phyloP scores from a whole-genome alignment of 2,113 vertebrate species.

The Serinus canaria region DNA sequence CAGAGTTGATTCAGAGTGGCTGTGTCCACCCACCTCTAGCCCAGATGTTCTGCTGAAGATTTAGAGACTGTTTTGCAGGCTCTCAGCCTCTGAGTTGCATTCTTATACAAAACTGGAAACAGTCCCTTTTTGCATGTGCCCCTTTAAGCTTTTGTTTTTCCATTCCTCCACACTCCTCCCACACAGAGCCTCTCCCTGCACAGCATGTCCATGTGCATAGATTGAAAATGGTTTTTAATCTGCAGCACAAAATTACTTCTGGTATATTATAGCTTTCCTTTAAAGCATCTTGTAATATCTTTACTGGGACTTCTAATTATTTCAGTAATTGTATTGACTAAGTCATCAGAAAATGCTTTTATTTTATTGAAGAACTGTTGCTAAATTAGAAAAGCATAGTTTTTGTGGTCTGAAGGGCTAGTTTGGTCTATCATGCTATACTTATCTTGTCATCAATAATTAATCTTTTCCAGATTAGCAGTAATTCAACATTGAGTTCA shows the following conservation, averaged over 20 bases:
- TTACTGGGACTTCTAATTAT: not conserved
- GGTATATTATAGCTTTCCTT: not conserved
- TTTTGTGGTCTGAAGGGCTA: not conserved
- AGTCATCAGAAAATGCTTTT: not conserved
- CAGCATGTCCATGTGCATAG: not conserved
- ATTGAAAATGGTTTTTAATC: not conserved
- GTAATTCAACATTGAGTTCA: constrained; percentile 52
- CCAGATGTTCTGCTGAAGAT: constrained; percentile 67
- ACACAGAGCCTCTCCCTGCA: not conserved
- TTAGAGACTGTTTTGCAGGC: constrained; percentile 41
- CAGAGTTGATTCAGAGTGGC: not conserved
- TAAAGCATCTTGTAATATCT: not conserved
- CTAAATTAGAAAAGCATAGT: not conserved
- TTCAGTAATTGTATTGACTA: not conserved
- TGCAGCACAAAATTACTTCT: not conserved
- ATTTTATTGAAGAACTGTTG: not conserved
- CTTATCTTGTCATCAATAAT: not conserved
- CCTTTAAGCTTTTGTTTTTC: not conserved
- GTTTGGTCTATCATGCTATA: not conserved
- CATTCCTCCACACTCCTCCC: not conserved
- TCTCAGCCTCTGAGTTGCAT: not conserved
- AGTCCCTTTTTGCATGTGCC: not conserved
- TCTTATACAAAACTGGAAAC: not conserved
- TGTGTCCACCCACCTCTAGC: constrained; percentile 8
- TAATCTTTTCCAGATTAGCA: constrained; percentile 61